A percentile compares a stretch with the other conserved stretches of the same genome.
phyloP scores from a whole-genome alignment of 2,888 invertebrate genomes.

The Leucophenga montana region DNA sequence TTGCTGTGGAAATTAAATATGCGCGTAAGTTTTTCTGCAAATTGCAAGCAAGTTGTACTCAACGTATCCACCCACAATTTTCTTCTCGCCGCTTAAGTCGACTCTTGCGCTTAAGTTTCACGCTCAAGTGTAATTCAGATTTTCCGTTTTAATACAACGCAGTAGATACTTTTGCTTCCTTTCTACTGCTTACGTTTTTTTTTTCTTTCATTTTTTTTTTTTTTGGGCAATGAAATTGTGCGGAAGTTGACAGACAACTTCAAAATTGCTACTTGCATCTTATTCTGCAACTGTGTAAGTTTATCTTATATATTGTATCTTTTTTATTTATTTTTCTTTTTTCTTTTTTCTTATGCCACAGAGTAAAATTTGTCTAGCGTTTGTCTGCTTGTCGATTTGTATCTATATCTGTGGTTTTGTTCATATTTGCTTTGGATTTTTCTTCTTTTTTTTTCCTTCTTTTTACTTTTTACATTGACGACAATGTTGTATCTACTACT shows the following conservation, averaged over 20 bases:
- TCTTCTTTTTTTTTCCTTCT: too few species aligned
- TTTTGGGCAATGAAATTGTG: slow-evolving; percentile 55
- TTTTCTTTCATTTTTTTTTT: slow-evolving; percentile 29
- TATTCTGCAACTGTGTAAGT: slow-evolving; percentile 24
- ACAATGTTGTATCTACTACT: neutral
- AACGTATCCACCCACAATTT: neutral
- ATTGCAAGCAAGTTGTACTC: neutral
- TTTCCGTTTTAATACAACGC: too few species aligned
- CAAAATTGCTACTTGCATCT: slow-evolving; percentile 12
- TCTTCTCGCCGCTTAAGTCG: neutral
- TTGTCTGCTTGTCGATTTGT: neutral
- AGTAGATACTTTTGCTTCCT: neutral
- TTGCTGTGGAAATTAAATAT: too few species aligned
- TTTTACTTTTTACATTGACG: neutral
- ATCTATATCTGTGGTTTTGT: neutral
- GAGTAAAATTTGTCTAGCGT: neutral
- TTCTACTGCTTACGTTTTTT: neutral
- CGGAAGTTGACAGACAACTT: slow-evolving; percentile 60
- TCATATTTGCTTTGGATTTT: slow-evolving; percentile 3
- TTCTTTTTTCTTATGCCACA: neutral
- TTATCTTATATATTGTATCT: slow-evolving; percentile 24
- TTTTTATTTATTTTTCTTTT: neutral
- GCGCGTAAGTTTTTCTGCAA: neutral
- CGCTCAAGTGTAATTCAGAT: neutral
- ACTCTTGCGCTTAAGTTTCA: slow-evolving; percentile 8